Evolutionary conservation across 2,797 vertebrate genomes (phyloP).

Genomic region (Eulemur rubriventer): DNA sequence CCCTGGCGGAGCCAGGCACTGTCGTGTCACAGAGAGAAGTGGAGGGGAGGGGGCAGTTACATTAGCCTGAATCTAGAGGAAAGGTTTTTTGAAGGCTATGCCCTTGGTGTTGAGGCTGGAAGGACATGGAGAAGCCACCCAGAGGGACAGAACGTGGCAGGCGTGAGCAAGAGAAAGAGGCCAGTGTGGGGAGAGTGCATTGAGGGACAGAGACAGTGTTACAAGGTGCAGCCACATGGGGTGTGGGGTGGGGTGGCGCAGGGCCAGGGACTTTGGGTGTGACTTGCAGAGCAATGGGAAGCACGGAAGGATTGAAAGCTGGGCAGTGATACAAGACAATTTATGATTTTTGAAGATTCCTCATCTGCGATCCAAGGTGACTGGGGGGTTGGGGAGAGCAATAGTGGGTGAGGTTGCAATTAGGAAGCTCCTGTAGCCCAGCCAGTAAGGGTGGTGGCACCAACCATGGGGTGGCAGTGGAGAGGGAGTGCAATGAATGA

Average conservation of each 20-base stretch:
- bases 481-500: not conserved
- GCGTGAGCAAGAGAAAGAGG: not conserved
- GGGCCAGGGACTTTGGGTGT: not conserved
- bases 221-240: not conserved
- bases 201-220: not conserved
- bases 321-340: not conserved
- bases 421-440: not conserved
- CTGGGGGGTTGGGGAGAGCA: accelerated
- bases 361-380: not conserved
- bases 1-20: not conserved
- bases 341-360: not conserved
- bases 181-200: not conserved
- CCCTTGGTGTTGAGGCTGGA: not conserved
- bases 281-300: not conserved
- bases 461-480: accelerated
- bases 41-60: not conserved
- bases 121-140: not conserved
- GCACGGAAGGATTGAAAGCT: not conserved
- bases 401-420: not conserved
- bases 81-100: not conserved
- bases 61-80: not conserved
- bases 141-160: not conserved
- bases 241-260: not conserved
- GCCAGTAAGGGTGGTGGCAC: not conserved
- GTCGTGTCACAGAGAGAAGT: not conserved